Conservation (phyloP, 1,140 invertebrate species). For the Cyclargus thomasi region DNA sequence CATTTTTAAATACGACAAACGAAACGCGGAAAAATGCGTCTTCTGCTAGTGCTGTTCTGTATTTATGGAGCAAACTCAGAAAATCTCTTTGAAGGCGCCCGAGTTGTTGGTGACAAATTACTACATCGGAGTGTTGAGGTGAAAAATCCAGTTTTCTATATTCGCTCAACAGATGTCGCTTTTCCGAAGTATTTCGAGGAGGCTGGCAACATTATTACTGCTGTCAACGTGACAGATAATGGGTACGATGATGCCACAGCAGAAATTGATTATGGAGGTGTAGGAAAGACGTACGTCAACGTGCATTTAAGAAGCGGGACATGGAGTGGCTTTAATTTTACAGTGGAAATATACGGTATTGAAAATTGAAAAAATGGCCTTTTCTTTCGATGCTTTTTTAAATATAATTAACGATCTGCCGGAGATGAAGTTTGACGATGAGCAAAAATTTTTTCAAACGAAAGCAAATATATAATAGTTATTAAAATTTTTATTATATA, state of each 20-base stretch:
- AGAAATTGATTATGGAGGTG: conserved; percentile 41
- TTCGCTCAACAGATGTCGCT: conserved; percentile 36
- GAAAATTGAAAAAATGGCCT: conserved; percentile 18
- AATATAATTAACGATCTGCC: no score
- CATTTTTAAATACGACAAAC: background rate
- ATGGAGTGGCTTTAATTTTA: conserved; percentile 42
- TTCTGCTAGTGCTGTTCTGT: conserved; percentile 16
- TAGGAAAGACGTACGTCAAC: conserved; percentile 37
- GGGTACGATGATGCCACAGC: conserved; percentile 29
- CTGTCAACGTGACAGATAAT: conserved; percentile 36
- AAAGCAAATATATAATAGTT: no score
- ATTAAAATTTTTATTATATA: no score
- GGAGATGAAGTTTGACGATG: no score
- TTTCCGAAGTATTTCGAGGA: conserved; percentile 45
- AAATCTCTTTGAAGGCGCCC: conserved; percentile 33
- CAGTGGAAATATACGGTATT: conserved; percentile 41
- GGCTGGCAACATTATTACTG: conserved; percentile 34
- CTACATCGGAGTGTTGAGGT: conserved; percentile 39
- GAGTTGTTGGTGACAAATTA: conserved; percentile 29
- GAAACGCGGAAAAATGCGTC: conserved; percentile 14
- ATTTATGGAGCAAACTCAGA: conserved; percentile 24
- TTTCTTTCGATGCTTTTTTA: no score
- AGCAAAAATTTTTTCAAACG: no score
- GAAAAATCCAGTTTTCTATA: conserved; percentile 32
- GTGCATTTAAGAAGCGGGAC: conserved; percentile 40